phyloP scores from a whole-genome alignment of 2,113 vertebrate genomes.

The Xiphophorus couchianus region DNA sequence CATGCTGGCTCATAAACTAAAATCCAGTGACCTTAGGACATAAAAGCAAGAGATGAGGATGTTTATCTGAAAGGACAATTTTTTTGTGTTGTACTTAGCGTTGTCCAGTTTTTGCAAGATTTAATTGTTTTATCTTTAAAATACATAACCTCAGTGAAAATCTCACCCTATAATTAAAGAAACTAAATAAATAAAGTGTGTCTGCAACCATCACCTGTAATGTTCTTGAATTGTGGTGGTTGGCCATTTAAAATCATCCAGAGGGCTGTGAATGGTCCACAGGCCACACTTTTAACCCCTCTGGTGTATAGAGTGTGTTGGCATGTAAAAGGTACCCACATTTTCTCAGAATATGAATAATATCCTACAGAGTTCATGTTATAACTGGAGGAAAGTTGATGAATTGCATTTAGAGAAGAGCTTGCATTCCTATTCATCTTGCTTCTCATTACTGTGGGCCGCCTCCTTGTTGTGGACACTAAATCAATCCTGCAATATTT shows the following conservation, averaged over 20 bases:
- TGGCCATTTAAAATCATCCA: too few relatives aligned
- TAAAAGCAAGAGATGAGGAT: not conserved
- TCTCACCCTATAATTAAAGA: too few relatives aligned
- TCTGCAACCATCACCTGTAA: too few relatives aligned
- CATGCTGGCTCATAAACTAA: not conserved
- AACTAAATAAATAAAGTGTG: too few relatives aligned
- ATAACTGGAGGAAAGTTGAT: conserved; percentile 5
- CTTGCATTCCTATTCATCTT: conserved; percentile 27
- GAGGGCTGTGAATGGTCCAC: too few relatives aligned
- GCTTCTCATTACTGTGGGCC: conserved; percentile 38
- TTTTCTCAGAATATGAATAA: not conserved
- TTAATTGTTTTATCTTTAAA: too few relatives aligned
- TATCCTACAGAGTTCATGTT: not conserved
- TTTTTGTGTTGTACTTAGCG: too few relatives aligned
- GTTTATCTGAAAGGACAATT: not conserved
- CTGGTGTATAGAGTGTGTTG: too few relatives aligned
- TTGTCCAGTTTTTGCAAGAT: too few relatives aligned
- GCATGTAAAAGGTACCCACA: not conserved
- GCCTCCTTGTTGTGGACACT: conserved; percentile 26
- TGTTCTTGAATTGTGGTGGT: too few relatives aligned
- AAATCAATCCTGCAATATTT: conserved; percentile 57
- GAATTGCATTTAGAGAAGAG: not conserved
- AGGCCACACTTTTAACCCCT: too few relatives aligned
- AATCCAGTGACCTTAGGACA: not conserved
- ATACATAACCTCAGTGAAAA: too few relatives aligned